A percentile compares a stretch with the other conserved stretches of the same genome.
Evolutionary conservation across 2,888 invertebrate genomes (phyloP).

Genomic region (Herminia tarsipennalis): DNA sequence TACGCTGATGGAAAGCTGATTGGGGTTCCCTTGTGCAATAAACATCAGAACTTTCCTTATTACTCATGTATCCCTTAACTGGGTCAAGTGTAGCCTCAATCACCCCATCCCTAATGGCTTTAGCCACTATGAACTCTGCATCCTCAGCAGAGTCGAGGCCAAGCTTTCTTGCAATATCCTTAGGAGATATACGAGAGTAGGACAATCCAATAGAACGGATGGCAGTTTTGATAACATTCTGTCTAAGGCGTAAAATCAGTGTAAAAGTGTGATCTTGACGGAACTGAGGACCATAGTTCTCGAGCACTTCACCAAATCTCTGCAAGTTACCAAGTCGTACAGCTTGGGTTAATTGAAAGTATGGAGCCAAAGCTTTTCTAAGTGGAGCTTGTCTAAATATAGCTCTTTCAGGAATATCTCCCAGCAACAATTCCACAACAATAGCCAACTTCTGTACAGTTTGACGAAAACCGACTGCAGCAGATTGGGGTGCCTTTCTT

Average conservation of each 20-base stretch:
- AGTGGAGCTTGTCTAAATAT: conserved; percentile 97
- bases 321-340: conserved; percentile 98
- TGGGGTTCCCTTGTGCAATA: conserved; percentile 99
- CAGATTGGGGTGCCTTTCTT: conserved; percentile 98
- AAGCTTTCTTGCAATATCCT: conserved; percentile 97
- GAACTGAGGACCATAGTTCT: conserved; percentile 96
- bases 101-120: conserved; percentile 98
- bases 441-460: conserved; percentile 98
- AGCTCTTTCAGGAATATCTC: conserved; percentile 98
- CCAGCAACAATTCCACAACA: conserved; percentile 96
- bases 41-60: conserved; percentile 98
- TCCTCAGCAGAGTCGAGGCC: conserved; percentile 98
- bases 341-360: conserved; percentile 98
- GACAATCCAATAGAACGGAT: conserved; percentile 98
- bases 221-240: conserved; percentile 99
- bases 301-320: conserved; percentile 96
- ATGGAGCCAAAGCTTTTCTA: conserved; percentile 95
- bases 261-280: conserved; percentile 98
- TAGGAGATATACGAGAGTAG: conserved; percentile 97
- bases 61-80: conserved; percentile 97
- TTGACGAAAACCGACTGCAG: conserved; percentile 99
- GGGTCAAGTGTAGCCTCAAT: conserved; percentile 99
- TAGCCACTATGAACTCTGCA: conserved; percentile 99
- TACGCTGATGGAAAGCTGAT: conserved; percentile 97
- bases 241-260: conserved; percentile 96